Base-by-base conservation (phyloP, 1,140 invertebrate genomes). In the Nilaparvata lugens region DNA sequence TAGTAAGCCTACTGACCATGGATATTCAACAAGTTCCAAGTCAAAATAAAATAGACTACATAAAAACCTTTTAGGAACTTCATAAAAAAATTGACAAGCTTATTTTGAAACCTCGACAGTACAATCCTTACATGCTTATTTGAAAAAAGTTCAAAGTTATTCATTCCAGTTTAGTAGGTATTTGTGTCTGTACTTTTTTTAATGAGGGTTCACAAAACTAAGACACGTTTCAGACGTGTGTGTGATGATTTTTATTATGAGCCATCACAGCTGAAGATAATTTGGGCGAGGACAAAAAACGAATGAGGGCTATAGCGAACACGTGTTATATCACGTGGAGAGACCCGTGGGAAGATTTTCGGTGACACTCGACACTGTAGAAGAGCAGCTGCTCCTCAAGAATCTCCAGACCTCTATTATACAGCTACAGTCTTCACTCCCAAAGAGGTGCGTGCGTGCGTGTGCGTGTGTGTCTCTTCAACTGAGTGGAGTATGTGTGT, bases 211-310 rank as follows among this genome's bases (percentile, higher is more conserved):
- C 18, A 18, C 45, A 48, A 48, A 23, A 19, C 21, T 48, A 19
- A 23, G 45, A 48, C 45, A 48, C 45, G 45, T 48, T 48, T 48
- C 45, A 48, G 45, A 48, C 45, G 45, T 48, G 45, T 48, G 45
- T 48, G 45, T 48, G 16, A 48, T 48, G 45, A 23, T 48, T 48
- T 48, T 48, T 48, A 48, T 18, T 48, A 48, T 48, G 21, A 18
- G 16, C 45, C 21, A 18, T 48, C 21, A 48, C 45, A 48, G 45
- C 45, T 48, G 45, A 48, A 48, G 45, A 48, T 23, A 48, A 48
- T 48, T 48, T 48, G 45, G 45, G 45, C 45, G 21, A 48, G 31
- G 45, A 48, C 21, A 48, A 48, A 48, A 48, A 48, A 48, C 21
- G 45, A 23, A 48, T 48, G 21, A 48, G 45, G 45, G 21, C 45